Evolutionary conservation across 2,797 vertebrate species (phyloP).

Genomic region (Denticeps clupeoides): DNA sequence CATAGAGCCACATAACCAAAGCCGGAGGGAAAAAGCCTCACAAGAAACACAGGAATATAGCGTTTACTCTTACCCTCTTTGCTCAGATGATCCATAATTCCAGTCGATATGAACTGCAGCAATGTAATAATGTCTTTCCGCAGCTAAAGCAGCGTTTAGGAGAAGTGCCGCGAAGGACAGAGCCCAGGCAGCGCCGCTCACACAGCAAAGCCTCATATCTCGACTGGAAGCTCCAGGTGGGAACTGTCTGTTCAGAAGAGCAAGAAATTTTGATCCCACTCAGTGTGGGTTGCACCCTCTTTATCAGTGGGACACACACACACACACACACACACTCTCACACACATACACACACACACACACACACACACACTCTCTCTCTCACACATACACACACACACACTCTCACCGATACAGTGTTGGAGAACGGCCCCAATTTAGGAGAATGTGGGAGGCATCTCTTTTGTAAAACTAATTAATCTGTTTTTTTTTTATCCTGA

Average conservation of each 20-base stretch:
- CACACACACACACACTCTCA: slow-evolving; percentile 22
- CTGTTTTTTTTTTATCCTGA: too few species aligned
- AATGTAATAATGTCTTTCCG: slow-evolving; percentile 57
- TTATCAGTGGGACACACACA: slow-evolving; percentile 29
- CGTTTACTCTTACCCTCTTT: slow-evolving; percentile 41
- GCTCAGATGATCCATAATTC: slow-evolving; percentile 46
- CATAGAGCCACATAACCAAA: not conserved
- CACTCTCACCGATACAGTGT: not conserved
- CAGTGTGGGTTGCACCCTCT: slow-evolving; percentile 36
- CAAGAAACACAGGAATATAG: not conserved
- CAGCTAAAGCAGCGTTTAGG: slow-evolving; percentile 21
- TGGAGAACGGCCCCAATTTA: too few species aligned
- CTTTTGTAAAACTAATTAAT: too few species aligned
- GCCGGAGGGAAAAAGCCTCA: not conserved
- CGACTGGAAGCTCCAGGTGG: slow-evolving; percentile 23
- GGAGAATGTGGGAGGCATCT: too few species aligned
- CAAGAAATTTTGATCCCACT: slow-evolving; percentile 30
- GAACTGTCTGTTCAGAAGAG: slow-evolving; percentile 19
- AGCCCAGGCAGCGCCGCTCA: slow-evolving; percentile 25
- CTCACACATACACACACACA: not conserved
- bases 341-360: slow-evolving; percentile 4
- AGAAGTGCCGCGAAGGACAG: slow-evolving; percentile 38
- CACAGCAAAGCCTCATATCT: slow-evolving; percentile 47
- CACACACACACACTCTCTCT: slow-evolving; percentile 1
- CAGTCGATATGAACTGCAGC: slow-evolving; percentile 62